Base-by-base conservation (phyloP, 1,140 invertebrate genomes). In the Drosophila erecta region DNA sequence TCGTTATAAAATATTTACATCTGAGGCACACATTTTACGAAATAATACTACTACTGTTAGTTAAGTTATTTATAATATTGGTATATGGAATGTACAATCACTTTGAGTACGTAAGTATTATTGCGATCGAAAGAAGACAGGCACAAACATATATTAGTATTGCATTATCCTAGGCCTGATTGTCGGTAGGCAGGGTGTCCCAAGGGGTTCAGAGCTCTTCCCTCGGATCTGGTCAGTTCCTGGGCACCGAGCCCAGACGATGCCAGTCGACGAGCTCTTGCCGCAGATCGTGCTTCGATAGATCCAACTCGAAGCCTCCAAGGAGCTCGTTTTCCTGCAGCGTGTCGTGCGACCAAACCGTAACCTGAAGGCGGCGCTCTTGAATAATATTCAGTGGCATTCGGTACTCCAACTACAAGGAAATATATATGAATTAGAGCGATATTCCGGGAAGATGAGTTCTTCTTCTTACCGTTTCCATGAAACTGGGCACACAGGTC, bases 281-380 rank as follows among this genome's bases (percentile, higher is more conserved):
- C 0, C 94, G 94, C 41, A 98, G 92, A 79, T 97, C 95, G 55
- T 97, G 92, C 15, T 95, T 93, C 50, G 93, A 93, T 2, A 98
- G 92, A 3, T 95, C 95, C 71, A 99, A 94, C 66, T 96, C 95
- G 53, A 97, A 95, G 24, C 97, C 97, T 30, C 98, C 98, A 1
- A 99, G 93, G 92, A 98, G 98, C 92, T 97, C 96, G 93, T 99
- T 99, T 93, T 98, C 98, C 91, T 98, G 97, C n/a, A 99, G 92
- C 12, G 97, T 95, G 92, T 98, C 98, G 90, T 98, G 96, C 91
- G 97, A 97, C 98, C 98, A 99, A 14, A 99, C 96, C 1, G 98
- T 98, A 0, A 98, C 97, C 93, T 98, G 97, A 14, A 99, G 93
- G 5, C 94, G 95, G 54, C 96, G 94, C 55, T 94, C 93, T 76